Conservation (phyloP, 2,113 vertebrate genomes). For the Fukomys damarensis region DNA sequence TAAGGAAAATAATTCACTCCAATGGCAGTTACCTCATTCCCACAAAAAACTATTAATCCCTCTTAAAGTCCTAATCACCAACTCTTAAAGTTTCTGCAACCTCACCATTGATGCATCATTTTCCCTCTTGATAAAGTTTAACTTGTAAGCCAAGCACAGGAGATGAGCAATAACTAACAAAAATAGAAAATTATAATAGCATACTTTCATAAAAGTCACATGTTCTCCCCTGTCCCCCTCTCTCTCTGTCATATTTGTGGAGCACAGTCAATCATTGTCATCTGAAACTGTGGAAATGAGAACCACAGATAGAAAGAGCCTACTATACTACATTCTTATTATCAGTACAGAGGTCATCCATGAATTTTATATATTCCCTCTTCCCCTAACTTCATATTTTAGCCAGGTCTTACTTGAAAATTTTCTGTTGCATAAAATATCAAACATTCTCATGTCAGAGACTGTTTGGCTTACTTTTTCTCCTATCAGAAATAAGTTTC, state of each 20-base stretch:
- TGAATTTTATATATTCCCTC: background rate
- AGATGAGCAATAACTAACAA: background rate
- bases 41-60: background rate
- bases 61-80: background rate
- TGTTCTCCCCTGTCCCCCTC: background rate
- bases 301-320: background rate
- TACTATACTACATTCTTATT: background rate
- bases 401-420: background rate
- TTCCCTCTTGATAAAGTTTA: background rate
- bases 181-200: background rate
- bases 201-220: background rate
- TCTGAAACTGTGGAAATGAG: background rate
- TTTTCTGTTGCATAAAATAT: background rate
- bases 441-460: background rate
- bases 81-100: background rate
- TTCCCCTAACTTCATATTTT: background rate
- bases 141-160: background rate
- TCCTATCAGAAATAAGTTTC: background rate
- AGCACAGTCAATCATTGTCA: background rate
- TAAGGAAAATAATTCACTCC: too few species aligned
- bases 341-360: background rate
- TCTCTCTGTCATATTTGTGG: background rate
- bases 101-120: background rate
- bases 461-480: background rate
- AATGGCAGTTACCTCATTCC: too few species aligned